These are phyloP conservation scores for Sesamia inferens DNA, from an alignment of 2,888 invertebrate species.

Conservation along the genomic window DNA sequence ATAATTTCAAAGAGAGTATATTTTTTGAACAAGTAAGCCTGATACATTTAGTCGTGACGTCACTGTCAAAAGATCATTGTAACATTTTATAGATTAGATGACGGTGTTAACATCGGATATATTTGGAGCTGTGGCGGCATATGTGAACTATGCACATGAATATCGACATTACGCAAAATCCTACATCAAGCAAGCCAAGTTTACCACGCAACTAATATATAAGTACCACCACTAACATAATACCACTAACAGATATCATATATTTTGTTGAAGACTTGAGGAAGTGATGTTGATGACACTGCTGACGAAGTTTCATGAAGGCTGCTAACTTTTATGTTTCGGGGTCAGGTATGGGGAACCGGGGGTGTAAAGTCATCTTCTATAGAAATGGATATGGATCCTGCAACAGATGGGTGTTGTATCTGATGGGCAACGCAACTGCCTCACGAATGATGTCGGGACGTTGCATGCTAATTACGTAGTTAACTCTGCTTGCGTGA, in stretches of 20 bases:
- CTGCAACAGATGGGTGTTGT: too few species aligned
- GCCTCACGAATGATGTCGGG: too few species aligned
- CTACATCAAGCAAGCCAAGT: not conserved
- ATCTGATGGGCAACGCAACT: too few species aligned
- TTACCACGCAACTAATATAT: not conserved
- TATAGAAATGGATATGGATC: too few species aligned
- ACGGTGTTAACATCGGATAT: not conserved
- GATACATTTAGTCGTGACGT: not conserved
- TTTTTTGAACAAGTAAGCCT: constrained; percentile 8
- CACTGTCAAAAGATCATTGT: not conserved
- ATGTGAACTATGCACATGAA: not conserved
- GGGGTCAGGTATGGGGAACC: not conserved
- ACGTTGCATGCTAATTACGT: not conserved
- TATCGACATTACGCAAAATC: not conserved
- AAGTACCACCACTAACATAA: too few species aligned
- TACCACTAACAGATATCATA: not conserved
- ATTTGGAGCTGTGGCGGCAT: not conserved
- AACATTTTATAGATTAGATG: not conserved
- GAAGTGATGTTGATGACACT: not conserved
- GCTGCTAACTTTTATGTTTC: not conserved
- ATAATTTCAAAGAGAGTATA: constrained; percentile 24
- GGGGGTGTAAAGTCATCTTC: not conserved
- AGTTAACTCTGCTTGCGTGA: not conserved
- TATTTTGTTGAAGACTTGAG: not conserved
- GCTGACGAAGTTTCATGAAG: not conserved